Percentiles rank a stretch among this genome's conserved stretches.
These are phyloP conservation scores for Leuciscus waleckii DNA, from an alignment of 2,797 vertebrate genomes.

Conservation along the genomic window DNA sequence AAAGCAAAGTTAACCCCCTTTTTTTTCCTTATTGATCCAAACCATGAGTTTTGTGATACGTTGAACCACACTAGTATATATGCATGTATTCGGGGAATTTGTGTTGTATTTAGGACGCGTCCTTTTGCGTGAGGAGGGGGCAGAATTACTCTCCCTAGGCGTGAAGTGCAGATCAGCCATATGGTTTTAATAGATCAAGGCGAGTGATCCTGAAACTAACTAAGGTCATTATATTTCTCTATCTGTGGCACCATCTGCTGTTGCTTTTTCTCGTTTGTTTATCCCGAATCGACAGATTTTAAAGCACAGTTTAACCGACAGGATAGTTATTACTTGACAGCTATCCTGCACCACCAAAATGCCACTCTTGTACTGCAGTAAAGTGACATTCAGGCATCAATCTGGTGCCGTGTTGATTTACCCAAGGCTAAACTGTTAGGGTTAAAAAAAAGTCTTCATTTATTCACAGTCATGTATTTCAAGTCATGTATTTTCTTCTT, in stretches of 20 bases:
- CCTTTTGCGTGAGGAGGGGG: background rate
- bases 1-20: too few relatives aligned
- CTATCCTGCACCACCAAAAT: background rate
- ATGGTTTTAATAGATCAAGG: conserved; percentile 56
- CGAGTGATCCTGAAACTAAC: conserved; percentile 47
- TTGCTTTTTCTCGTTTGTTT: conserved; percentile 36
- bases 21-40: too few relatives aligned
- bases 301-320: background rate
- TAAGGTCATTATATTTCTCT: conserved; percentile 54
- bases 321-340: background rate
- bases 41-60: too few relatives aligned
- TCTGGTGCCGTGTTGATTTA: background rate
- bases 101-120: conserved; percentile 30
- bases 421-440: background rate
- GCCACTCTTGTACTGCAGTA: background rate
- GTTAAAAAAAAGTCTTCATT: background rate
- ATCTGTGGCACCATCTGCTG: conserved; percentile 45
- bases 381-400: background rate
- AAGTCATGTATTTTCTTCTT: background rate
- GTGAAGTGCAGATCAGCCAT: conserved; percentile 48
- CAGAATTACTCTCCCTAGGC: conserved; percentile 20
- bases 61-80: background rate
- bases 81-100: background rate
- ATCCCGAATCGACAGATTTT: conserved; percentile 15
- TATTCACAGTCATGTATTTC: background rate